Conservation (phyloP, 2,888 invertebrate species). For the Epinotia demarniana region DNA sequence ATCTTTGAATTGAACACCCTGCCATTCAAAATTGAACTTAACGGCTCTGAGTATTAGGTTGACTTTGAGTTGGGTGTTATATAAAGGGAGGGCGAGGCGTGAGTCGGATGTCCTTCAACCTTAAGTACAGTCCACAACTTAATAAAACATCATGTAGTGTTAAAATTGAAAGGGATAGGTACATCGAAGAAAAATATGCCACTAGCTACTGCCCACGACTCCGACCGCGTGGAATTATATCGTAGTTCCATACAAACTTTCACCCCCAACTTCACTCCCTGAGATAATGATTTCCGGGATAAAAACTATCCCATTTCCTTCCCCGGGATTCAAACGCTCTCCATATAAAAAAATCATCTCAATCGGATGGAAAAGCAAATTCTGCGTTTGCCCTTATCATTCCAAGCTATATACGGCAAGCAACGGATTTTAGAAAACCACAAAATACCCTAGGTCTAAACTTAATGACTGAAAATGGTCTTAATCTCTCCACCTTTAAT, state of each 20-base stretch:
- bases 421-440: neutral
- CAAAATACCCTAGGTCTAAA: neutral
- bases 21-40: neutral
- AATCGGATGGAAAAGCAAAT: neutral
- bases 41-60: neutral
- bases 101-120: constrained; percentile 16
- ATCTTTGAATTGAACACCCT: constrained; percentile 2
- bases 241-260: no score
- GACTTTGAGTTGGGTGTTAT: neutral
- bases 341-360: no score
- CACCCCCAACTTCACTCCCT: no score
- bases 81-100: constrained; percentile 9
- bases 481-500: constrained; percentile 19
- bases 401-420: neutral
- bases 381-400: neutral
- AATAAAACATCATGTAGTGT: constrained; percentile 7
- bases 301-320: no score
- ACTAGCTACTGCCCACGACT: no score
- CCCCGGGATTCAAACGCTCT: no score
- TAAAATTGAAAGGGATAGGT: neutral
- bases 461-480: constrained; percentile 30
- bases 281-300: no score
- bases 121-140: constrained; percentile 10
- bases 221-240: no score
- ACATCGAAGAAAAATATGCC: no score